phyloP scores from a whole-genome alignment of 2,888 invertebrate genomes.

The Amorpha juglandis region DNA sequence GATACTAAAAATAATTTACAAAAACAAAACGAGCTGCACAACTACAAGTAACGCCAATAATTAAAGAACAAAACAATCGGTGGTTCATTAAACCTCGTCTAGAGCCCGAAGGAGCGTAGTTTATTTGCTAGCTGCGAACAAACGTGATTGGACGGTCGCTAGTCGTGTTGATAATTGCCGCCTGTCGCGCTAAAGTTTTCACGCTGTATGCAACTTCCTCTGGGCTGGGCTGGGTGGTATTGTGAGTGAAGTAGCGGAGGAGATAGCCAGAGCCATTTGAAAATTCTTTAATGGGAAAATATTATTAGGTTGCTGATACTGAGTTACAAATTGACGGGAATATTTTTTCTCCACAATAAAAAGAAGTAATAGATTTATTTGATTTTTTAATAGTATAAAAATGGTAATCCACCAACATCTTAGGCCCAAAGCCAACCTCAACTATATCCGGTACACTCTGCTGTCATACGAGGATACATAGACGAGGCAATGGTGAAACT shows the following conservation, averaged over 20 bases:
- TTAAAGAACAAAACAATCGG: slow-evolving; percentile 14
- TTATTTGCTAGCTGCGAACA: slow-evolving; percentile 12
- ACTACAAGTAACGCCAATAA: background rate
- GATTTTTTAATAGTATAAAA: no score
- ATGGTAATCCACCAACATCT: no score
- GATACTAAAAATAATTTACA: no score
- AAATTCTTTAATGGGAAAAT: no score
- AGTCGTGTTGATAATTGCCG: slow-evolving; percentile 30
- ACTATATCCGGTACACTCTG: no score
- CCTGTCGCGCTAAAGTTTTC: slow-evolving; percentile 28
- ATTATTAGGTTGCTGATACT: no score
- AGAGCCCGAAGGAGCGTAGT: background rate
- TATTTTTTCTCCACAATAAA: no score
- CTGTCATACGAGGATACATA: no score
- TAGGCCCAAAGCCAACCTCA: no score
- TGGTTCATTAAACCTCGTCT: slow-evolving; percentile 6
- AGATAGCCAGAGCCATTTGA: background rate
- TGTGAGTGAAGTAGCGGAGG: background rate
- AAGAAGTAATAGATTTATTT: no score
- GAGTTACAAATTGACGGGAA: no score
- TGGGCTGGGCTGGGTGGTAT: background rate
- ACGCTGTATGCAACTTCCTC: slow-evolving; percentile 23
- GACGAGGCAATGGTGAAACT: no score
- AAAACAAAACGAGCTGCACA: background rate
- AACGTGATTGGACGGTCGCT: slow-evolving; percentile 24